phyloP scores from a whole-genome alignment of 2,888 invertebrate species.

The Rhagium mordax region DNA sequence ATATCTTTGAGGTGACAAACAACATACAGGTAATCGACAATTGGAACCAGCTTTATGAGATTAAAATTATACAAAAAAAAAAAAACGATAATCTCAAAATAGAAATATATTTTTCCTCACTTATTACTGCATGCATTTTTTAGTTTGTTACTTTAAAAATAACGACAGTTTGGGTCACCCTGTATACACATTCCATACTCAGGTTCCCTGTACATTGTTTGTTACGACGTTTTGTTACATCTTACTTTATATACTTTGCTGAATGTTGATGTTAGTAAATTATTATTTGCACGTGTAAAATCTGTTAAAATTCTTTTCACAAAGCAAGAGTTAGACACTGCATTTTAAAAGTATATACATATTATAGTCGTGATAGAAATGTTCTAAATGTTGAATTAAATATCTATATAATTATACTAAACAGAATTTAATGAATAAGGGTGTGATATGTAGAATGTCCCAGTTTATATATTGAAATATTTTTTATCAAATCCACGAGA shows the following conservation, averaged over 20 bases:
- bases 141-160: too few species aligned
- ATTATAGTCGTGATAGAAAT: constrained; percentile 50
- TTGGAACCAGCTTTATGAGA: too few species aligned
- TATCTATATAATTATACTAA: constrained; percentile 34
- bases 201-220: neutral
- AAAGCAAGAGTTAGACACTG: constrained; percentile 1
- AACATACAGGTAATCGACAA: neutral
- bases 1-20: neutral
- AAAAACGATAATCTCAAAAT: too few species aligned
- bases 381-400: constrained; percentile 49
- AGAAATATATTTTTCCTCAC: too few species aligned
- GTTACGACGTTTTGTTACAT: neutral
- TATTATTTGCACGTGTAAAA: neutral
- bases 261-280: neutral
- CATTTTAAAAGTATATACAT: constrained; percentile 33
- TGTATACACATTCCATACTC: neutral
- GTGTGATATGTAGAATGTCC: constrained; percentile 28
- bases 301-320: constrained; percentile 5
- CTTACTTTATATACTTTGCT: neutral
- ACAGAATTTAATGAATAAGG: constrained; percentile 22
- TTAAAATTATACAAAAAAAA: too few species aligned
- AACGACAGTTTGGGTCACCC: too few species aligned
- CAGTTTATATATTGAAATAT: neutral
- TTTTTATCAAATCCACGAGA: neutral
- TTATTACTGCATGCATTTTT: too few species aligned